phyloP scores from a whole-genome alignment of 2,888 invertebrate species.

The Thereva nobilitata region DNA sequence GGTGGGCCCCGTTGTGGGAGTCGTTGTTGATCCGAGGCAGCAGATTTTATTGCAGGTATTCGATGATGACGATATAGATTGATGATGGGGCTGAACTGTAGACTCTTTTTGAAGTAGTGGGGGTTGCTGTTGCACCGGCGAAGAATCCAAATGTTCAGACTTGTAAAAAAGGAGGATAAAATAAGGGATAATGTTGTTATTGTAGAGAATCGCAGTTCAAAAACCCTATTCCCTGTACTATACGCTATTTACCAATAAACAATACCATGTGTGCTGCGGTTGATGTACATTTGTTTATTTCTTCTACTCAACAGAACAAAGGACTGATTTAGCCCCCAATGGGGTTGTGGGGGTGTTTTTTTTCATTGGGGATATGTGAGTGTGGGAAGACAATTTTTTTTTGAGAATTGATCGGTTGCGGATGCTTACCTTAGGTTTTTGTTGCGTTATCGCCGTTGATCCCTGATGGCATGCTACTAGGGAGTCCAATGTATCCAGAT shows the following conservation, averaged over 20 bases:
- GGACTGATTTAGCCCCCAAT: neutral
- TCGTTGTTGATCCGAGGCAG: slow-evolving; percentile 45
- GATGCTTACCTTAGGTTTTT: slow-evolving; percentile 44
- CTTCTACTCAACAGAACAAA: neutral
- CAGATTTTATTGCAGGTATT: slow-evolving; percentile 46
- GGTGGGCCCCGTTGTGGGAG: slow-evolving; percentile 15
- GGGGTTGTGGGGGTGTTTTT: neutral
- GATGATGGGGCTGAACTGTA: slow-evolving; percentile 34
- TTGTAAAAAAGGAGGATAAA: slow-evolving; percentile 37
- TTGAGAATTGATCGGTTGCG: slow-evolving; percentile 23
- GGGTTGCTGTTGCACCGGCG: slow-evolving; percentile 20
- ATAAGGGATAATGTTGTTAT: no score
- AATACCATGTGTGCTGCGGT: no score
- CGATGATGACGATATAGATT: slow-evolving; percentile 38
- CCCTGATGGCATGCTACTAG: slow-evolving; percentile 53
- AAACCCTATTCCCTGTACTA: no score
- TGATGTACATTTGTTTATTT: no score
- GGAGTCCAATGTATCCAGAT: slow-evolving; percentile 69
- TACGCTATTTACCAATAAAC: no score
- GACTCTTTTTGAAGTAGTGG: slow-evolving; percentile 29
- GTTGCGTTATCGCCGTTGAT: slow-evolving; percentile 39
- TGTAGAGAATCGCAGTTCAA: no score
- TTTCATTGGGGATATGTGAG: neutral
- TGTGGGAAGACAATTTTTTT: neutral
- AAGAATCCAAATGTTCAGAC: slow-evolving; percentile 46